Conservation (phyloP, 2,113 vertebrate genomes). For the Protobothrops mucrosquamatus region DNA sequence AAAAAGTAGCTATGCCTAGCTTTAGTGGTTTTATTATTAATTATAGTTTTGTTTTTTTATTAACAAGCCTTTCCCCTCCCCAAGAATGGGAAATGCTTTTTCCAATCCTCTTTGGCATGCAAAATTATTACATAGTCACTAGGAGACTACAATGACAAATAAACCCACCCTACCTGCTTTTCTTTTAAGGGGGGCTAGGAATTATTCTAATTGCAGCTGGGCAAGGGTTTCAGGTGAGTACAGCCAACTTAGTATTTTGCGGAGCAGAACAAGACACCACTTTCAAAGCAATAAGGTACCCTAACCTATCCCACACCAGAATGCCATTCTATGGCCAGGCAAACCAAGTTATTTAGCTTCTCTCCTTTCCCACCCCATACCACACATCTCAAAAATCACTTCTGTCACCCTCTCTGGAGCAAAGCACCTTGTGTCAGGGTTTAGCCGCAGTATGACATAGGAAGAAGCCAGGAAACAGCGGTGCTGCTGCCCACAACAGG, state of each 20-base stretch:
- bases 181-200: background rate
- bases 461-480: background rate
- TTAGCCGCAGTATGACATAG: background rate
- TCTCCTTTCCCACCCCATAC: background rate
- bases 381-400: background rate
- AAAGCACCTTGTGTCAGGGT: background rate
- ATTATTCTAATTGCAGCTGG: background rate
- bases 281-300: background rate
- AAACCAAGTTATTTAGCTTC: background rate
- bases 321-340: background rate
- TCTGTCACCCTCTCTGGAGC: background rate
- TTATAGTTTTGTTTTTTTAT: background rate
- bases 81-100: no score
- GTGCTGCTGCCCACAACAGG: background rate
- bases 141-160: background rate
- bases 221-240: background rate
- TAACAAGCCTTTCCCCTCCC: background rate
- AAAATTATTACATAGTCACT: background rate
- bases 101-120: background rate
- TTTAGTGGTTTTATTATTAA: background rate
- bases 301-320: background rate
- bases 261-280: background rate
- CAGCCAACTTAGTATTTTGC: background rate
- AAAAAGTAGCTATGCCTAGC: background rate
- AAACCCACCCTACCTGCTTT: background rate